phyloP scores from a whole-genome alignment of 37 sponge, comb jelly and placozoan species.

The Hexactinellida sp. region DNA sequence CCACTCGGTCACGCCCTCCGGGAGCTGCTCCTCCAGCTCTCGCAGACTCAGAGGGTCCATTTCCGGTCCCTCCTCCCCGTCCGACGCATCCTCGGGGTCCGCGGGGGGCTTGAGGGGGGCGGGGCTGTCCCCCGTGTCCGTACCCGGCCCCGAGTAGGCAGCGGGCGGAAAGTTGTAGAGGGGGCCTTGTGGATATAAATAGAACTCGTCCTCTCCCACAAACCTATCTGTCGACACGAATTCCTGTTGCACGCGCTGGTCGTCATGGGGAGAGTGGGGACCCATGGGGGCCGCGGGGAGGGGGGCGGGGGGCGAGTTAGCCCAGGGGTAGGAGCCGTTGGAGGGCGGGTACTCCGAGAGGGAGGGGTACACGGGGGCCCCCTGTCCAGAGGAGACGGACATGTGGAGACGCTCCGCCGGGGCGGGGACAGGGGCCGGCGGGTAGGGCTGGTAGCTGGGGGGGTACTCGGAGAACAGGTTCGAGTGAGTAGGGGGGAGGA shows the following conservation, averaged over 20 bases:
- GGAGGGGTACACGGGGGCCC: neutral
- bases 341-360: neutral
- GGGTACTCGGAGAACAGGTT: neutral
- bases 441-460: neutral
- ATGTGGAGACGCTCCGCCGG: too few relatives aligned
- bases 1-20: neutral
- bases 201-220: neutral
- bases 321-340: neutral
- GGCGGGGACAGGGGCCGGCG: neutral
- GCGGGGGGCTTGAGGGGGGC: neutral
- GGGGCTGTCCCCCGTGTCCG: neutral
- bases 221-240: neutral
- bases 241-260: neutral
- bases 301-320: neutral
- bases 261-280: neutral
- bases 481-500: neutral
- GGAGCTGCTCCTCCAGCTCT: neutral
- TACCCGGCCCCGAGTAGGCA: neutral
- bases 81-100: neutral
- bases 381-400: neutral
- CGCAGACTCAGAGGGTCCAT: neutral
- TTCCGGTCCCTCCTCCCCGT: neutral
- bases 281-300: neutral
- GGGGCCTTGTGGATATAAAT: neutral
- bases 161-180: neutral